Evolutionary conservation across 2,113 vertebrate genomes (phyloP).

Genomic region (Hiodon alosoides): DNA sequence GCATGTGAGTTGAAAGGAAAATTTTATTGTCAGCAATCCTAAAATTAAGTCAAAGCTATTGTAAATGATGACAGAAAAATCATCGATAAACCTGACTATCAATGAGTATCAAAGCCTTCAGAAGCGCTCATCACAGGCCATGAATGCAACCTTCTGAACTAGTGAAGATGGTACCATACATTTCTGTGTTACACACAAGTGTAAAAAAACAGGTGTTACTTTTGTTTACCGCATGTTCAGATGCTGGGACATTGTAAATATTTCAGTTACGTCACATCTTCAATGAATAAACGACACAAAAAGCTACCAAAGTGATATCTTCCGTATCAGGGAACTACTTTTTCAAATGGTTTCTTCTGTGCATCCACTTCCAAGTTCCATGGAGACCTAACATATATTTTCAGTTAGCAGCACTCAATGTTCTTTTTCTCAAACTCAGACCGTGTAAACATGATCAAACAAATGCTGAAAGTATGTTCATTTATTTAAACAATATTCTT

Average conservation of each 20-base stretch:
- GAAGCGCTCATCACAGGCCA: no score
- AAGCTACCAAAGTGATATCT: not conserved
- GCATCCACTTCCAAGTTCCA: not conserved
- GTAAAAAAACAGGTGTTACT: not conserved
- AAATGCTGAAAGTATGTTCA: not conserved
- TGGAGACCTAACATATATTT: not conserved
- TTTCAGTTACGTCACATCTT: not conserved
- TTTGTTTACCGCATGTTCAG: no score
- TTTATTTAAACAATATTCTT: slow-evolving; percentile 14
- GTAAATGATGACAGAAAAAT: no score
- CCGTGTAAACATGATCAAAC: slow-evolving; percentile 1
- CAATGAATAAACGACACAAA: slow-evolving; percentile 7
- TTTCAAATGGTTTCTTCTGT: not conserved
- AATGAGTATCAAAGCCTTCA: no score
- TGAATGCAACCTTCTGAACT: no score
- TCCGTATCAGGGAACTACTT: not conserved
- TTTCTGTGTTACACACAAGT: no score
- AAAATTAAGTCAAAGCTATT: no score
- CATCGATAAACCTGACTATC: no score
- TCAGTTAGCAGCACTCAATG: not conserved
- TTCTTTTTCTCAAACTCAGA: not conserved
- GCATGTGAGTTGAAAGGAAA: no score
- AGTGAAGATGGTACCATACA: no score
- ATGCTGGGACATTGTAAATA: no score
- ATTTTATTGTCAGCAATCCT: no score